Base-by-base conservation (phyloP, 1,140 invertebrate genomes). In the Hesperophylax magnus region DNA sequence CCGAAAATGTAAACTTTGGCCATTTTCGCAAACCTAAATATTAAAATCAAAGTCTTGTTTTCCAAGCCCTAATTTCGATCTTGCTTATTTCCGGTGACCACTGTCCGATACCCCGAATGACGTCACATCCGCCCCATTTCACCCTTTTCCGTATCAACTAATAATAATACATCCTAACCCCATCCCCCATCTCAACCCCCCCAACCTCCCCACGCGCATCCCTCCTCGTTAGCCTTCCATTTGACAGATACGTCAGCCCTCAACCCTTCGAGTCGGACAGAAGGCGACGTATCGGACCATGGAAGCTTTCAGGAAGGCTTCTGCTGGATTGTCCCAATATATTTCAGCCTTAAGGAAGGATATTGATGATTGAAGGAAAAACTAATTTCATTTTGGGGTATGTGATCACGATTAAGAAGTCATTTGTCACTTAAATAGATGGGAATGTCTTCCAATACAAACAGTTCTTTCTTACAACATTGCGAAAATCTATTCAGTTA, bases 61-160 rank as follows among this genome's bases (percentile, higher is more conserved):
- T 58, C 56, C 2, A 39, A 71, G 6, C 67, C 67, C 67, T 71
- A 53, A 71, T 47, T 71, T 71, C 67, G 39, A 47, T 52, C 31
- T 34, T 52, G 58, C 58, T 61, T 61, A 65, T 18, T 71, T 71
- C 67, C 67, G 67, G 31, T 71, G 67, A 71, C 67, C 67, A 71
- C 34, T 71, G 67, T 71, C 67, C 67, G 47, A 71, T 71, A 52
- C 67, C 67, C 67, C 67, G 39, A 71, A 71, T 71, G 67, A 71
- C 67, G 67, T 71, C 67, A 71, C 67, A 71, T 71, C 67, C 67
- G 67, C 34, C 67, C 58, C 34, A 24, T 71, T 71, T 71, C 67
- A 71, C 67, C 67, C 67, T 71, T 71, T 71, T 71, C 67, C 24
- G 67, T 71, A 71, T 71, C 67, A 71, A 52, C 67, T 52, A 71